Evolutionary conservation across 2,888 invertebrate species (phyloP), one percentile per base, ranked within the genome.

Genomic region (Epirrhoe tristata): DNA sequence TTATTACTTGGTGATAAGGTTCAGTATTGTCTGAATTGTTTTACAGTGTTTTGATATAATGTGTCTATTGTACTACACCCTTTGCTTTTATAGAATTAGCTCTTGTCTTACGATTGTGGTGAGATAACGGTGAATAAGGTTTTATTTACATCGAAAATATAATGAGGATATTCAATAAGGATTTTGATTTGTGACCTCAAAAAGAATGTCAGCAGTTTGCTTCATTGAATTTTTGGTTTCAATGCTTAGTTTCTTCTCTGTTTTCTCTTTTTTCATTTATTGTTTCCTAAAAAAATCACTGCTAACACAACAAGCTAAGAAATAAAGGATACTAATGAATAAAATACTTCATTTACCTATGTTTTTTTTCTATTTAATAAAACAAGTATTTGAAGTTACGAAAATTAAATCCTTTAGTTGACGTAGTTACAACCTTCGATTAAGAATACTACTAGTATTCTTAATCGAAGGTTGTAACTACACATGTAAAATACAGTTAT

Each of bases 41-140:
- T 36, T 34, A 24, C 66, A 52, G 60, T 67, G 43, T 74, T 70
- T 69, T 68, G 74, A 78, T 82, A 83, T 82, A 82, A 82, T 85
- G 79, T 86, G 81, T 82, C 80, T 79, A 80, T 88, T 88, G 84
- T 86, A 75, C 77, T 77, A 72, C 83, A 90, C 91, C 91, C 91
- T 91, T 91, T 90, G 86, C 89, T 90, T 87, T 90, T 84, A 80
- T 85, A 83, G 83, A 81, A 86, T 86, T 85, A 86, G 73, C 77
- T 84, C 88, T 89, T 89, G 88, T 89, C 86, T 89, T 90, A 81
- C 78, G 78, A 82, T 82, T 80, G 81, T 87, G 88, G 86, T 86
- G 83, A 90, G 90, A 90, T 91, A 90, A 87, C 81, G 85, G 84
- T 86, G 80, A 86, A 90, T 89, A 74, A 81, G 79, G 81, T 79